These are phyloP conservation scores for Tragelaphus buxtoni DNA, from an alignment of 2,113 vertebrate species.

Conservation along the genomic window DNA sequence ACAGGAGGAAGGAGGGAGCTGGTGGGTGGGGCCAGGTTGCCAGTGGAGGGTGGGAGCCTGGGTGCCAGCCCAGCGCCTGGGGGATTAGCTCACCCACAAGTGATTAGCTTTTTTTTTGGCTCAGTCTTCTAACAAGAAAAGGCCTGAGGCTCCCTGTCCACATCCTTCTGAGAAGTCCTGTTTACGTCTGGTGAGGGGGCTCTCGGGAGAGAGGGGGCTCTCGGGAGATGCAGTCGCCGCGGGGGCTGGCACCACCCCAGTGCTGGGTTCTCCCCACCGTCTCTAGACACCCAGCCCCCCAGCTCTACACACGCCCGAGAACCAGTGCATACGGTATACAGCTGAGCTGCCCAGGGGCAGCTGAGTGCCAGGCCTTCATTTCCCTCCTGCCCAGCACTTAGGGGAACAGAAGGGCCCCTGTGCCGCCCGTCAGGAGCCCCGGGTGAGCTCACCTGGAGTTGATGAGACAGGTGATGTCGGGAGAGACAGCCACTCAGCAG, in stretches of 20 bases:
- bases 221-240: not conserved
- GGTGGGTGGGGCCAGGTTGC: not conserved
- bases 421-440: not conserved
- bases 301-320: not conserved
- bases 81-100: not conserved
- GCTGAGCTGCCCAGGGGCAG: not conserved
- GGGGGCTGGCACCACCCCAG: not conserved
- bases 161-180: slow-evolving; percentile 17
- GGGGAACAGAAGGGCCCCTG: not conserved
- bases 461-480: not conserved
- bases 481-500: not conserved
- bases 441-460: rapidly evolving
- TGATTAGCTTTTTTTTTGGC: not conserved
- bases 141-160: not conserved
- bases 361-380: not conserved
- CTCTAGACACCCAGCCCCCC: not conserved
- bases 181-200: slow-evolving; percentile 11
- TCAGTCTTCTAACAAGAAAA: not conserved
- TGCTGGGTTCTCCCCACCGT: not conserved
- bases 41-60: not conserved
- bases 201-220: not conserved
- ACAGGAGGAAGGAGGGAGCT: not conserved
- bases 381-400: rapidly evolving
- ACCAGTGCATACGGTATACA: not conserved
- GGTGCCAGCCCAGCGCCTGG: not conserved